Conservation (phyloP, 2,113 vertebrate genomes). For the Lutjanus erythropterus region DNA sequence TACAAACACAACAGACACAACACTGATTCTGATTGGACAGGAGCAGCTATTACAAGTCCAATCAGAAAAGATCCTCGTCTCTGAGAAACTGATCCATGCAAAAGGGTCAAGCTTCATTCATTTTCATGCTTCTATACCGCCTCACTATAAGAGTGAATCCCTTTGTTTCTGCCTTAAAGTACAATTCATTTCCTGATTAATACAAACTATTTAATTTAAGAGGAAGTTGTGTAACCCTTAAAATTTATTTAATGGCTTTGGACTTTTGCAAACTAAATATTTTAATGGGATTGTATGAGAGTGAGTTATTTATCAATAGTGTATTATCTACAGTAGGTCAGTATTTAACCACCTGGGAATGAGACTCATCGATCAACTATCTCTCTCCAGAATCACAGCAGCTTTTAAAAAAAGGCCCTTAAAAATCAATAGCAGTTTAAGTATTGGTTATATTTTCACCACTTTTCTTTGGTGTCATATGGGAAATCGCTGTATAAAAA, state of each 20-base stretch:
- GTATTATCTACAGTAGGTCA: too few relatives aligned
- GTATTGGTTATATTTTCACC: too few relatives aligned
- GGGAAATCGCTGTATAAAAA: too few relatives aligned
- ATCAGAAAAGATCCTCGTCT: conserved; percentile 26
- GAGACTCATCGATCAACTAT: too few relatives aligned
- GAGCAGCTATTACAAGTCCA: neutral
- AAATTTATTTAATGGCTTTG: neutral
- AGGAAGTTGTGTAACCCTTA: neutral
- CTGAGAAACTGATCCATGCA: neutral
- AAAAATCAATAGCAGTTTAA: too few relatives aligned
- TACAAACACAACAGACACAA: conserved; percentile 15
- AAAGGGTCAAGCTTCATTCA: neutral
- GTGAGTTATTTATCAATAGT: too few relatives aligned
- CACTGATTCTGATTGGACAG: conserved; percentile 36
- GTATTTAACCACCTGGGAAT: too few relatives aligned
- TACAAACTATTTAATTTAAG: neutral
- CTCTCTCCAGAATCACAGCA: too few relatives aligned
- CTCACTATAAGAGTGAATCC: neutral
- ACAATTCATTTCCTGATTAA: neutral
- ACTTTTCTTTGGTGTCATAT: too few relatives aligned
- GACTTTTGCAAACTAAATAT: neutral
- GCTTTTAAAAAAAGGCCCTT: too few relatives aligned
- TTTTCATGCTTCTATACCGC: neutral
- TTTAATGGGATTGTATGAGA: too few relatives aligned
- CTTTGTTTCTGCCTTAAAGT: neutral